These are phyloP conservation scores for Lasius platythorax DNA, from an alignment of 2,888 invertebrate genomes.

Conservation along the genomic window DNA sequence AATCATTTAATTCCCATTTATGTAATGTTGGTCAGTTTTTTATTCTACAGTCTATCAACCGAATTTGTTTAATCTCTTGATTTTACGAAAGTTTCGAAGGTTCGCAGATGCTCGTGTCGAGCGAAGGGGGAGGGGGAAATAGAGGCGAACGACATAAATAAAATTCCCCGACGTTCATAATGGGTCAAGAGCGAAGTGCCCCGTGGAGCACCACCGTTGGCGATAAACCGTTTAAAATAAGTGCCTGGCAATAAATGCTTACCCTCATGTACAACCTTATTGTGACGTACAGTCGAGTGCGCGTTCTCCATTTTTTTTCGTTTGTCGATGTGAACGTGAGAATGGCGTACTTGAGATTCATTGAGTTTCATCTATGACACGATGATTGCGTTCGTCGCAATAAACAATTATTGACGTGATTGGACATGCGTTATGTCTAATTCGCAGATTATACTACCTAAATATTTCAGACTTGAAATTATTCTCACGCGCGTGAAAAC, in stretches of 20 bases:
- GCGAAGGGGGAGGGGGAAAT: neutral
- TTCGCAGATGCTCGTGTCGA: conserved; percentile 16
- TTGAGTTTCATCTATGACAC: conserved; percentile 1
- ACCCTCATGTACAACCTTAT: conserved; percentile 42
- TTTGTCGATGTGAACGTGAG: neutral
- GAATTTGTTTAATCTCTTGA: neutral
- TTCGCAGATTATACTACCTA: conserved; percentile 15
- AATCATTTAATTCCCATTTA: neutral
- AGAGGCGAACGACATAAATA: conserved; percentile 38
- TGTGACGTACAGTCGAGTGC: conserved; percentile 38
- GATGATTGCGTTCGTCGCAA: neutral
- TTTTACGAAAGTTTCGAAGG: conserved; percentile 14
- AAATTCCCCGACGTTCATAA: conserved; percentile 49
- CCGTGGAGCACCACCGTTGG: conserved; percentile 44
- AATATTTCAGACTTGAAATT: conserved; percentile 19
- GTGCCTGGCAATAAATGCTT: conserved; percentile 57
- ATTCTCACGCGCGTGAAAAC: neutral
- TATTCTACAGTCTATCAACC: neutral
- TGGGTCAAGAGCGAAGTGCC: conserved; percentile 53
- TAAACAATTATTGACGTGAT: conserved; percentile 13
- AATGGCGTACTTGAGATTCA: conserved; percentile 3
- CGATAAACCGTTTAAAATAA: conserved; percentile 61
- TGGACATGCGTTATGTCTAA: neutral
- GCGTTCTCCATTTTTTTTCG: conserved; percentile 31
- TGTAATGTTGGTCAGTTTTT: neutral